Conservation (phyloP, 2,113 vertebrate species). For the Speoplatyrhinus poulsoni region DNA sequence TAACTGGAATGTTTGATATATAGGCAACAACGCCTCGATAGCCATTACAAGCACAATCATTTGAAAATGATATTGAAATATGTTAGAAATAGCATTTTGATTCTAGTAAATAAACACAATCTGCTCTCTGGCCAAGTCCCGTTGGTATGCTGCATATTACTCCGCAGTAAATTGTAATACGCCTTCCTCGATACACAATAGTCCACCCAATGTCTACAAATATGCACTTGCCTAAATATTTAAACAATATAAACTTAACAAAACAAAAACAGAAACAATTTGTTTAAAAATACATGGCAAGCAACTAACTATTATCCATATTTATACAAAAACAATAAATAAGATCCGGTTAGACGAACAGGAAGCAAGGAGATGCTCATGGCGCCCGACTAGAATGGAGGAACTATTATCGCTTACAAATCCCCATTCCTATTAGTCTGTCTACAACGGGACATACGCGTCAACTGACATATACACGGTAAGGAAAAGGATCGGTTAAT, state of each 20-base stretch:
- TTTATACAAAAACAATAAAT: slow-evolving; percentile 67
- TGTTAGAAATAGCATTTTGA: no score
- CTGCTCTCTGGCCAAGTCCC: neutral
- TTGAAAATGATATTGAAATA: no score
- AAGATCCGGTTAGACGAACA: slow-evolving; percentile 75
- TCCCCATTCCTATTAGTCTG: slow-evolving; percentile 39
- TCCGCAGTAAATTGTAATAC: slow-evolving; percentile 60
- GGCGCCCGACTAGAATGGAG: slow-evolving; percentile 82
- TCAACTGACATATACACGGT: slow-evolving; percentile 59
- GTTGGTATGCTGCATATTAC: slow-evolving; percentile 52
- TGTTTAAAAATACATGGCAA: rapidly evolving
- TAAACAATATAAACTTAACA: rapidly evolving
- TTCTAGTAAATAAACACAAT: no score
- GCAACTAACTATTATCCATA: rapidly evolving
- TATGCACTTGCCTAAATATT: neutral
- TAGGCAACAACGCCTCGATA: neutral
- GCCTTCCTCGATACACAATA: slow-evolving; percentile 71
- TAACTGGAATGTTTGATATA: neutral
- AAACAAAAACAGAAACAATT: neutral
- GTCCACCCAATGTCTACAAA: slow-evolving; percentile 45
- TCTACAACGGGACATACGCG: slow-evolving; percentile 27
- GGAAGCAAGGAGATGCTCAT: slow-evolving; percentile 77
- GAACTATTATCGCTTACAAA: slow-evolving; percentile 65
- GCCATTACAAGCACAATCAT: no score
- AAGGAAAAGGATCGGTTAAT: slow-evolving; percentile 60